Evolutionary conservation across 1,140 invertebrate genomes (phyloP).

Genomic region (Pseudobourletiella spinata): DNA sequence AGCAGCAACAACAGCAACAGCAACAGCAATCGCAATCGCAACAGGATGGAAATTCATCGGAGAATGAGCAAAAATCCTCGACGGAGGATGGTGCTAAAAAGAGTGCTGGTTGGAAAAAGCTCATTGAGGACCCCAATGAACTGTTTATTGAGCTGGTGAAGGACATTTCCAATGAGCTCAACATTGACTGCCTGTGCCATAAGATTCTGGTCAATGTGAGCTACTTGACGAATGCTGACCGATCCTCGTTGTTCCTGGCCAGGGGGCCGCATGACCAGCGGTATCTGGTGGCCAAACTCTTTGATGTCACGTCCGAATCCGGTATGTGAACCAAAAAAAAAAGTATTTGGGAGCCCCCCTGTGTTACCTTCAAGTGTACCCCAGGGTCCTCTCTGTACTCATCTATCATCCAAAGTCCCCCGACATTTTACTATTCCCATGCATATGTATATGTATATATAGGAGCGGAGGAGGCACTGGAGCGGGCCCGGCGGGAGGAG

Average conservation of each 20-base stretch:
- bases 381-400: no score
- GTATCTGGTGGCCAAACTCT: slow-evolving; percentile 80
- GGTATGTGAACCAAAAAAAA: background rate
- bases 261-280: slow-evolving; percentile 63
- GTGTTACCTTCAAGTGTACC: no score
- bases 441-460: no score
- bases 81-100: background rate
- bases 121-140: slow-evolving; percentile 56
- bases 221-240: slow-evolving; percentile 72
- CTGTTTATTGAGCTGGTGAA: slow-evolving; percentile 87
- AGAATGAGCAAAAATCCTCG: background rate
- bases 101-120: slow-evolving; percentile 37
- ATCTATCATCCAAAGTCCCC: no score
- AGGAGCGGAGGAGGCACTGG: slow-evolving; percentile 60
- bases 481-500: slow-evolving; percentile 40
- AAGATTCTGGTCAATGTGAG: slow-evolving; percentile 89
- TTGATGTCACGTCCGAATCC: slow-evolving; percentile 66
- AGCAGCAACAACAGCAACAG: slow-evolving; percentile 32
- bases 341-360: no score
- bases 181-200: slow-evolving; percentile 85
- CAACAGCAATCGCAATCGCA: slow-evolving; percentile 36
- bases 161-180: slow-evolving; percentile 84
- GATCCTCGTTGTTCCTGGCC: slow-evolving; percentile 77
- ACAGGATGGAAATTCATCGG: background rate
- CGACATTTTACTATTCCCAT: no score